These are phyloP conservation scores for Hypomecis atomaria DNA, from an alignment of 2,888 invertebrate species.

Conservation along the genomic window DNA sequence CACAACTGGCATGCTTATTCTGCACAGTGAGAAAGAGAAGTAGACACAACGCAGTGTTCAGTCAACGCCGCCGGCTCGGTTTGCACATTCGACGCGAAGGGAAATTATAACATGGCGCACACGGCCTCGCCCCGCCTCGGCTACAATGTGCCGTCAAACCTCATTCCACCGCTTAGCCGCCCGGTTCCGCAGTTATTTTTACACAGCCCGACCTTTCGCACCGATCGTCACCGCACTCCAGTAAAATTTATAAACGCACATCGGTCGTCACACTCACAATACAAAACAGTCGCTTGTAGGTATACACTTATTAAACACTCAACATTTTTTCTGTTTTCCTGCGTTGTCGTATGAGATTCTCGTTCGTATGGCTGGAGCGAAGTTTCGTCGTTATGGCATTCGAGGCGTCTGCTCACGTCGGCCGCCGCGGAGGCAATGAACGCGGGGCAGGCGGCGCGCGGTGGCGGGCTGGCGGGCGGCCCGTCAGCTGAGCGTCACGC, in stretches of 20 bases:
- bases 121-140: slow-evolving; percentile 82
- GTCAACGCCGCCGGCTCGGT: slow-evolving; percentile 59
- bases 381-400: slow-evolving; percentile 57
- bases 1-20: slow-evolving; percentile 61
- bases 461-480: slow-evolving; percentile 71
- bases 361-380: slow-evolving; percentile 45
- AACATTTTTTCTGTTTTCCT: slow-evolving; percentile 31
- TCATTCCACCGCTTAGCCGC: slow-evolving; percentile 83
- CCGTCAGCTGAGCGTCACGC: slow-evolving; percentile 85
- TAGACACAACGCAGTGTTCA: slow-evolving; percentile 74
- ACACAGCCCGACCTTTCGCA: slow-evolving; percentile 84
- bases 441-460: slow-evolving; percentile 83
- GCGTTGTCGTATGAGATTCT: slow-evolving; percentile 29
- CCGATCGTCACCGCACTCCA: slow-evolving; percentile 82
- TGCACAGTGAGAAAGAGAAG: slow-evolving; percentile 77
- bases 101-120: slow-evolving; percentile 84
- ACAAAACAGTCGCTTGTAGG: slow-evolving; percentile 47
- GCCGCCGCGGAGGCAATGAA: slow-evolving; percentile 88
- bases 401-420: slow-evolving; percentile 74
- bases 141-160: slow-evolving; percentile 84
- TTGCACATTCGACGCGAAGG: slow-evolving; percentile 82
- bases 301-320: slow-evolving; percentile 60
- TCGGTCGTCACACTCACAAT: slow-evolving; percentile 68
- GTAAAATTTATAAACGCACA: slow-evolving; percentile 68
- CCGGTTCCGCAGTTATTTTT: slow-evolving; percentile 85